Conservation (phyloP, 2,113 vertebrate species). For the Chitala chitala region DNA sequence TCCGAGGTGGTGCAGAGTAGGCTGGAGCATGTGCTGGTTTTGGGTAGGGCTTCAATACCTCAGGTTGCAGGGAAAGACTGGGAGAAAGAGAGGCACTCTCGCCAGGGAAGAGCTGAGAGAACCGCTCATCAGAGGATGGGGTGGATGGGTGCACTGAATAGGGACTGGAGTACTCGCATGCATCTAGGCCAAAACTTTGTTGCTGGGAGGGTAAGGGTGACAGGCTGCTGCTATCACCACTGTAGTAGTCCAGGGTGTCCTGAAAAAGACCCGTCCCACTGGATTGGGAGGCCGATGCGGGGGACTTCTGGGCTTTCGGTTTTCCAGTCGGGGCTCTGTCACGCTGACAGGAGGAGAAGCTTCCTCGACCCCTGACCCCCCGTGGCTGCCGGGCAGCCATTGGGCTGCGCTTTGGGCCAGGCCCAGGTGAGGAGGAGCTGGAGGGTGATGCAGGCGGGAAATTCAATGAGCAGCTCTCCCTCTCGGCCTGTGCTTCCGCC, state of each 20-base stretch:
- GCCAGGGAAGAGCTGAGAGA: conserved; percentile 83
- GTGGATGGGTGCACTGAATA: conserved; percentile 95
- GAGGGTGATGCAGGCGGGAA: conserved; percentile 76
- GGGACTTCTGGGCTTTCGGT: conserved; percentile 63
- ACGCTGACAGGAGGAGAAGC: conserved; percentile 79
- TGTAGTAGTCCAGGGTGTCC: conserved; percentile 94
- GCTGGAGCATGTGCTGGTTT: conserved; percentile 75
- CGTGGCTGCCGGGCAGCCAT: conserved; percentile 77
- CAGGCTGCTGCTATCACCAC: conserved; percentile 90
- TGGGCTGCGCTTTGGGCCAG: conserved; percentile 78
- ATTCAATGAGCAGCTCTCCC: conserved; percentile 71
- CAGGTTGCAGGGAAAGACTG: conserved; percentile 71
- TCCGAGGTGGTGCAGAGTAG: conserved; percentile 67
- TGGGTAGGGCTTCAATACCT: conserved; percentile 73
- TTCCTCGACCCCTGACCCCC: conserved; percentile 67
- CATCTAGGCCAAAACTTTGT: conserved; percentile 81
- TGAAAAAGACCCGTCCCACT: conserved; percentile 82
- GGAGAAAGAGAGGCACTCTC: conserved; percentile 81
- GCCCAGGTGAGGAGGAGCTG: conserved; percentile 69
- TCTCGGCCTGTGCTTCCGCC: conserved; percentile 74
- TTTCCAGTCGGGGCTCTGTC: conserved; percentile 76
- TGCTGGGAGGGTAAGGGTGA: conserved; percentile 86
- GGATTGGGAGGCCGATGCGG: conserved; percentile 56
- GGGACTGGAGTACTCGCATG: conserved; percentile 90
- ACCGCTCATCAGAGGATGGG: conserved; percentile 86